Conservation (phyloP, 1,140 invertebrate genomes). For the Solenopsis fugax region DNA sequence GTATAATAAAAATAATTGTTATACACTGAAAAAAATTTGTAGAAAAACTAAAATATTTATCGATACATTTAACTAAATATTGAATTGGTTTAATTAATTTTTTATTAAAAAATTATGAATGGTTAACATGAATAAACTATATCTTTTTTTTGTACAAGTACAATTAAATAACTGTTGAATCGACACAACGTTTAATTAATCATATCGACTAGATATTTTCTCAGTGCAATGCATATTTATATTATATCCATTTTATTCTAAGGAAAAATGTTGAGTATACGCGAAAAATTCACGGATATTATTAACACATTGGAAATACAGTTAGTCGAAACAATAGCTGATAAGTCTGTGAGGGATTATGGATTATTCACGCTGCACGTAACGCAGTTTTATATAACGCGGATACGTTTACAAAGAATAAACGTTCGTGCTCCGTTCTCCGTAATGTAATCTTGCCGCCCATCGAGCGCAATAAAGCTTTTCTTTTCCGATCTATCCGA, state of each 20-base stretch:
- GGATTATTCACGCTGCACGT: not conserved
- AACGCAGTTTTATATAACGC: not conserved
- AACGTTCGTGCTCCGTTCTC: not conserved
- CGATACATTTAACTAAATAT: no score
- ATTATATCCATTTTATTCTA: not conserved
- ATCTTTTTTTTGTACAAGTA: no score
- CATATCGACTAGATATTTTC: no score
- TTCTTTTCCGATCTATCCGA: not conserved
- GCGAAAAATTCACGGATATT: not conserved
- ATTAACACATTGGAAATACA: not conserved
- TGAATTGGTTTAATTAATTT: no score
- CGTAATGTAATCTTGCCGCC: constrained; percentile 3
- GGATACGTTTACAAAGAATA: not conserved
- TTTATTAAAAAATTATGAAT: no score
- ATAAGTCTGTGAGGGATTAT: not conserved
- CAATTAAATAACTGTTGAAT: no score
- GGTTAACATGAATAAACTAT: no score
- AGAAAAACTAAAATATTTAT: not conserved
- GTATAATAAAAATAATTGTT: no score
- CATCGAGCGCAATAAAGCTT: constrained; percentile 23
- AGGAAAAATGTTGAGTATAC: not conserved
- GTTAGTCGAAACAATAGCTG: not conserved
- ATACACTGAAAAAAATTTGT: not conserved
- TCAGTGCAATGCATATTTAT: no score
- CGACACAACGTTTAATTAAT: no score